Base-by-base conservation (phyloP, 2,888 invertebrate genomes). In the Phengaris alcon region DNA sequence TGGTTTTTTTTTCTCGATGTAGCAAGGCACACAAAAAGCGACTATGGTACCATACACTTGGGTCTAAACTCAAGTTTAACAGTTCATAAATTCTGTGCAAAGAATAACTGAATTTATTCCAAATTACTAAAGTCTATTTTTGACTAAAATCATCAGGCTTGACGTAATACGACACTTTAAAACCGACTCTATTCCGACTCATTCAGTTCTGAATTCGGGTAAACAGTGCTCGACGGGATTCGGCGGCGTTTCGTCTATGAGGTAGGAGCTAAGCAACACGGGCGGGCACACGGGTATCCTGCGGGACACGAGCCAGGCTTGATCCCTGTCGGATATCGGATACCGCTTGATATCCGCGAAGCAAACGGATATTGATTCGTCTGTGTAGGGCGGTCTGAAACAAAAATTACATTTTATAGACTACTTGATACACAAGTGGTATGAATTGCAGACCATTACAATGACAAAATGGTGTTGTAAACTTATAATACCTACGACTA, bases 331-430 rank as follows among this genome's bases (percentile, higher is more conserved):
- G 0, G 94, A 90, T 0, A 94, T 83, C 0, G 93, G 88, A 81
- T 82, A 85, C 0, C 91, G 87, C 75, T 89, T 89, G 80, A 94
- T 81, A 83, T 97, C 97, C 35, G 96, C 91, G 79, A 97, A 95
- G 82, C 96, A 97, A 78, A 97, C 96, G 0, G 96, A 96, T 12
- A 95, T 94, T 80, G 92, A 91, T 0, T 95, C 88, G 74, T 94
- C 87, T 9, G 88, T 89, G 86, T 94, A 95, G 0, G 95, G 95
- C 0, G 95, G 94, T 35, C 95, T 94, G 88, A 55, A 80, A 80
- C 54, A 44, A 48, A 7, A 59, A 35, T 70, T 12, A 15, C 1
- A 35, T 35, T 35, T 35, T 35, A 35, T 35, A 3, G 4, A 35
- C 35, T 4, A 35, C 35, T 4, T 35, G 35, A 35, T 35, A 35